Conservation (phyloP, 2,888 invertebrate genomes). For the Stratiomys singularior region DNA sequence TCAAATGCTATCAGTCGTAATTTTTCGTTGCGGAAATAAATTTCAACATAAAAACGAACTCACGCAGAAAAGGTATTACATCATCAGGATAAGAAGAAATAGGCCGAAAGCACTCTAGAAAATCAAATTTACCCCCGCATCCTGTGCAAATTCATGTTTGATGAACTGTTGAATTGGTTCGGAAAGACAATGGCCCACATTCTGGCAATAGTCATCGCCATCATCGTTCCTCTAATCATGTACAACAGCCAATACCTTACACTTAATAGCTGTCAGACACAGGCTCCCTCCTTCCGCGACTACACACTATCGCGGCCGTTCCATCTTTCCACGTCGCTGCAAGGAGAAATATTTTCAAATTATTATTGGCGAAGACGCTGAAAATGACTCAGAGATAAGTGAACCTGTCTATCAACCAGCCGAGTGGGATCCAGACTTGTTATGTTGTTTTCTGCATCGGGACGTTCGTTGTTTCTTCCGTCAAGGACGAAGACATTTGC, state of each 20-base stretch:
- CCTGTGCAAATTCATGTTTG: no score
- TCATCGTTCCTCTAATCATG: background rate
- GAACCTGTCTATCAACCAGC: constrained; percentile 24
- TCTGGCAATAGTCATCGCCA: background rate
- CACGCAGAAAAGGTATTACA: no score
- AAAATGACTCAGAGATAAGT: constrained; percentile 29
- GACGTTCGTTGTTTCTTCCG: background rate
- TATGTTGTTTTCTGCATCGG: background rate
- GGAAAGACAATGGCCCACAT: no score
- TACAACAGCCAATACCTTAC: background rate
- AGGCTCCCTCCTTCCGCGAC: background rate
- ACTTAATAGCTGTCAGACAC: background rate
- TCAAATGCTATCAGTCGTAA: no score
- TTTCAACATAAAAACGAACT: no score
- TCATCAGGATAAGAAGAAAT: no score
- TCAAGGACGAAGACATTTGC: background rate
- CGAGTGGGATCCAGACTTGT: background rate
- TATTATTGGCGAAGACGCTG: constrained; percentile 16
- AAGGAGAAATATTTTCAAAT: background rate
- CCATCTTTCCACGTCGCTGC: constrained; percentile 4
- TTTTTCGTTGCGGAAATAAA: no score
- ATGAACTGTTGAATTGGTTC: no score
- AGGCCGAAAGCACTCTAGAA: no score
- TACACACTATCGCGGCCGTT: background rate
- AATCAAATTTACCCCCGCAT: no score